These are phyloP conservation scores for Agrotis clavis DNA, from an alignment of 2,888 invertebrate genomes.

Conservation along the genomic window DNA sequence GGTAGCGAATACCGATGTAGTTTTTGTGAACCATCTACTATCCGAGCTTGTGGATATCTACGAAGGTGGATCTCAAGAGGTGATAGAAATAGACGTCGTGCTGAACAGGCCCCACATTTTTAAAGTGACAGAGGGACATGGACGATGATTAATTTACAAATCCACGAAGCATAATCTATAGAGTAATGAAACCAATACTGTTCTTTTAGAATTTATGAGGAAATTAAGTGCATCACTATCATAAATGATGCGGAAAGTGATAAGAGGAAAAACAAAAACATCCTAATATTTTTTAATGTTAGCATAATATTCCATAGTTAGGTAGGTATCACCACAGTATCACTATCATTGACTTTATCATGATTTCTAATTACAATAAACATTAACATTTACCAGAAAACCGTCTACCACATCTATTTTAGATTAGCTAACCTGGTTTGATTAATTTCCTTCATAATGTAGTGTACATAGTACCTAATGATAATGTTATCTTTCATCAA, in stretches of 20 bases:
- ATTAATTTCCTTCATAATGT: conserved; percentile 23
- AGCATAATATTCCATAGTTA: too few species aligned
- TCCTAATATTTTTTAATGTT: too few species aligned
- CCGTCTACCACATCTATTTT: conserved; percentile 19
- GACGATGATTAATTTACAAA: background rate
- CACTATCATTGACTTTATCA: conserved; percentile 24
- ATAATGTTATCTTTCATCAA: conserved; percentile 52
- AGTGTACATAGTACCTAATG: conserved; percentile 15
- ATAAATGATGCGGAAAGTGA: background rate
- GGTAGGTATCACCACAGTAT: too few species aligned
- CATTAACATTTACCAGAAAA: conserved; percentile 27
- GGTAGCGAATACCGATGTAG: too few species aligned
- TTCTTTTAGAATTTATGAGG: background rate
- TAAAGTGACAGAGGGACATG: background rate
- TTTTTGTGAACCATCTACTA: too few species aligned
- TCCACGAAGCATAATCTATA: background rate
- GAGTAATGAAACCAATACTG: background rate
- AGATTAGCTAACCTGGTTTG: conserved; percentile 38
- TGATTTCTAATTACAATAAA: conserved; percentile 22
- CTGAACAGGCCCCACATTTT: background rate
- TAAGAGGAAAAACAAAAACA: background rate
- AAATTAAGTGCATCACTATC: background rate
- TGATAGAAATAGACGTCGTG: background rate
- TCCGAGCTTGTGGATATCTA: background rate
- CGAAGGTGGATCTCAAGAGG: background rate